phyloP scores from a whole-genome alignment of 2,888 invertebrate genomes.

The Bursaphelenchus okinawaensis region DNA sequence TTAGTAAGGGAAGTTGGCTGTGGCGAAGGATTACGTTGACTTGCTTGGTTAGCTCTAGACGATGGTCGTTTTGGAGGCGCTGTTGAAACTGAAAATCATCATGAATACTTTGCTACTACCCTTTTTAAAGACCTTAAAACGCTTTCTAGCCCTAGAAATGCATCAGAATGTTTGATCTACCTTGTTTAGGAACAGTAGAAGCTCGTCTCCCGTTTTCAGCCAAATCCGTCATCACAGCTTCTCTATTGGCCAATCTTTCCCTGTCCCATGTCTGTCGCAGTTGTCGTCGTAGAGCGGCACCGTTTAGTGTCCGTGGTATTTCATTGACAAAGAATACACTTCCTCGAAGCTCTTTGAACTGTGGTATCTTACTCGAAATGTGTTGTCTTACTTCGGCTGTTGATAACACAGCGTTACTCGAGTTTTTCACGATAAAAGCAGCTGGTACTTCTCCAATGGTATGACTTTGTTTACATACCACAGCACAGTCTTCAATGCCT shows the following conservation, averaged over 20 bases:
- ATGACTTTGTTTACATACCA: conserved; percentile 51
- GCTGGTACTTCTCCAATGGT: conserved; percentile 51
- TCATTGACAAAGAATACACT: conserved; percentile 55
- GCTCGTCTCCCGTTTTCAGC: background rate
- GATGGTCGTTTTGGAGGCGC: too few species aligned
- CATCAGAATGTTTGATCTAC: too few species aligned
- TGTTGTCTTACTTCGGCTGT: conserved; percentile 51
- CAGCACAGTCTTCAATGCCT: conserved; percentile 54
- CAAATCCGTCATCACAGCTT: background rate
- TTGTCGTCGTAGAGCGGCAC: conserved; percentile 42
- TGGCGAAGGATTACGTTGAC: too few species aligned
- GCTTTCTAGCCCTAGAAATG: too few species aligned
- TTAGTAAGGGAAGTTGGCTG: too few species aligned
- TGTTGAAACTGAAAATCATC: too few species aligned
- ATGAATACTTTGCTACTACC: too few species aligned
- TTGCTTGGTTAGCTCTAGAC: too few species aligned
- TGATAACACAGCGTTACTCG: conserved; percentile 35
- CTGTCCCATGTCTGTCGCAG: conserved; percentile 35
- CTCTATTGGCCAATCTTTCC: background rate
- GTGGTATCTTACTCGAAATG: conserved; percentile 48
- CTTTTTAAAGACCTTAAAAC: too few species aligned
- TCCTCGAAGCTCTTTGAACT: conserved; percentile 52
- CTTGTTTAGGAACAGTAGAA: too few species aligned
- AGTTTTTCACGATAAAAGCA: conserved; percentile 47
- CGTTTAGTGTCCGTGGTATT: conserved; percentile 49